Evolutionary conservation across 2,113 vertebrate species (phyloP).

Genomic region (Ciconia stormi): DNA sequence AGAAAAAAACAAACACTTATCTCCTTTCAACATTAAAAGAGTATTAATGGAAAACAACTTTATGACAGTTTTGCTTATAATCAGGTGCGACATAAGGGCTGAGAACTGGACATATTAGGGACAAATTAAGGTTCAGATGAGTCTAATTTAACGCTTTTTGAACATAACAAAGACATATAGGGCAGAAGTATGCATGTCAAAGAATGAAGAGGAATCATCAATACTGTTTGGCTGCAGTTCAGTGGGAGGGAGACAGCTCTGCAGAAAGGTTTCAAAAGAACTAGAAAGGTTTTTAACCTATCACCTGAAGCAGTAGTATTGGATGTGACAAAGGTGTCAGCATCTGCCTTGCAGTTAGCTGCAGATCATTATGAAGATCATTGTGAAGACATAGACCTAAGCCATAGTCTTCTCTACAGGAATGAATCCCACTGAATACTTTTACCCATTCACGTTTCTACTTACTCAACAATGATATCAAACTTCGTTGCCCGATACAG

Average conservation of each 20-base stretch:
- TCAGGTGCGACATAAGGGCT: neutral
- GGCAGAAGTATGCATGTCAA: neutral
- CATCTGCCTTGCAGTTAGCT: neutral
- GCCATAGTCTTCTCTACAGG: neutral
- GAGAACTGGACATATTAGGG: neutral
- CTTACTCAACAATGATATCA: neutral
- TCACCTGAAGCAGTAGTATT: neutral
- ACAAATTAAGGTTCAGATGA: neutral
- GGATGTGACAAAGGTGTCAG: neutral
- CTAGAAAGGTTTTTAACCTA: neutral
- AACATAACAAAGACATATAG: neutral
- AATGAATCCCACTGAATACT: neutral
- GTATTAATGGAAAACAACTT: neutral
- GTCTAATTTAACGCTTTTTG: neutral
- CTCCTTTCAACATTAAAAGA: neutral
- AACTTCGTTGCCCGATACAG: neutral
- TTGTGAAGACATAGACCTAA: neutral
- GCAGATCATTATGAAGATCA: neutral
- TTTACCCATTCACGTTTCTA: fast-evolving
- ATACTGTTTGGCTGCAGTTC: no score
- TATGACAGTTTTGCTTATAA: neutral
- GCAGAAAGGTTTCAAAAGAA: neutral
- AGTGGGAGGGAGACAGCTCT: neutral
- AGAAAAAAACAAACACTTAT: fast-evolving
- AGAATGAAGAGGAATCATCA: neutral